phyloP scores from a whole-genome alignment of 2,888 invertebrate species.

The Pristionchus exspectatus region DNA sequence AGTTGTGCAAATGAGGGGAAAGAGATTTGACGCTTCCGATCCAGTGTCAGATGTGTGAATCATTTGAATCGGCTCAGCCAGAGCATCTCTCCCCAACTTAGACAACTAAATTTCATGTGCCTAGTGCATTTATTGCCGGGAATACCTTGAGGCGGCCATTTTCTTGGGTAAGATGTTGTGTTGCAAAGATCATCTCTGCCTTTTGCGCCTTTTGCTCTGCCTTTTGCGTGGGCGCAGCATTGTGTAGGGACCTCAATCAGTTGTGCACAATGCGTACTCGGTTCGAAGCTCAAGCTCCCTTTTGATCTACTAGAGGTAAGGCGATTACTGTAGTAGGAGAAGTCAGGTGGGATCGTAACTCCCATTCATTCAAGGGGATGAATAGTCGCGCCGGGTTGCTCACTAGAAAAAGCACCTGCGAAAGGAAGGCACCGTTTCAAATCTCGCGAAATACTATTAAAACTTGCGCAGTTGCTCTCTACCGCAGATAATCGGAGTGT shows the following conservation, averaged over 20 bases:
- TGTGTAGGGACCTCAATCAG: background rate
- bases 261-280: conserved; percentile 6
- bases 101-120: no score
- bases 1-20: conserved; percentile 32
- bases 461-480: no score
- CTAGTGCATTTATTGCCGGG: no score
- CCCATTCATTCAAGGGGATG: no score
- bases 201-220: no score
- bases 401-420: background rate
- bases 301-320: background rate
- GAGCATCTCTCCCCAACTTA: background rate
- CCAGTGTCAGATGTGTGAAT: background rate
- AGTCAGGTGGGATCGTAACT: conserved; percentile 14
- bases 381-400: no score
- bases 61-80: background rate
- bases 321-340: background rate
- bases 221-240: no score
- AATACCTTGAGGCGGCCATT: no score
- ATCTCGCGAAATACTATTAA: no score
- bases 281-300: background rate
- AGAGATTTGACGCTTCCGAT: conserved; percentile 15
- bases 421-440: background rate
- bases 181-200: no score
- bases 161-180: no score
- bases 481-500: background rate